These are phyloP conservation scores for Girardinichthys multiradiatus DNA, from an alignment of 2,113 vertebrate genomes.

Conservation along the genomic window DNA sequence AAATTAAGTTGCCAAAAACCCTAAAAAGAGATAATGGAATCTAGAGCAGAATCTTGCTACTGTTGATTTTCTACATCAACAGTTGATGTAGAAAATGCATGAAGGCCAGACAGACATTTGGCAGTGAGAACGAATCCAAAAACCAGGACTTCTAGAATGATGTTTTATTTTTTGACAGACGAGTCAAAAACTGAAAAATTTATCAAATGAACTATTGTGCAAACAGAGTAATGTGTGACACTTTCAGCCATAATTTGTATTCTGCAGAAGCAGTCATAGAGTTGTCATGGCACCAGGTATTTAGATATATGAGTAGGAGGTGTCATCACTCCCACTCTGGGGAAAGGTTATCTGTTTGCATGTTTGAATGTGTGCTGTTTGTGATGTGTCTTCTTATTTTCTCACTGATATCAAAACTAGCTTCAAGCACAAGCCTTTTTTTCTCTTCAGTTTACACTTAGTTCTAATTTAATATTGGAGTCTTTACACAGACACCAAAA, in stretches of 20 bases:
- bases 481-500: neutral
- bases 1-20: too few relatives aligned
- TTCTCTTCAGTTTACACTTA: neutral
- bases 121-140: neutral
- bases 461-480: neutral
- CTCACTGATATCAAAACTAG: constrained; percentile 14
- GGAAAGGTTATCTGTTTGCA: constrained; percentile 31
- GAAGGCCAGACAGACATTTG: neutral
- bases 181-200: too few relatives aligned
- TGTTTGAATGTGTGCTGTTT: constrained; percentile 21
- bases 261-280: constrained; percentile 40
- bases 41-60: too few relatives aligned
- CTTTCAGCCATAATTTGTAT: constrained; percentile 45
- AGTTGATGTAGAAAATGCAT: too few relatives aligned
- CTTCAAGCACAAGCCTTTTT: neutral
- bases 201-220: neutral
- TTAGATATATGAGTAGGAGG: constrained; percentile 72
- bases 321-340: constrained; percentile 50
- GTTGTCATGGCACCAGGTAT: constrained; percentile 81
- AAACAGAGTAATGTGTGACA: constrained; percentile 34
- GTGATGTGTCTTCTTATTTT: constrained; percentile 7
- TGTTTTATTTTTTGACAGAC: neutral
- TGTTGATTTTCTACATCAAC: too few relatives aligned
- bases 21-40: too few relatives aligned
- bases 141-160: too few relatives aligned